Percentiles rank a stretch among this genome's conserved stretches.
Conservation (phyloP, 1,140 invertebrate species). For the Drosophila tsacasi region DNA sequence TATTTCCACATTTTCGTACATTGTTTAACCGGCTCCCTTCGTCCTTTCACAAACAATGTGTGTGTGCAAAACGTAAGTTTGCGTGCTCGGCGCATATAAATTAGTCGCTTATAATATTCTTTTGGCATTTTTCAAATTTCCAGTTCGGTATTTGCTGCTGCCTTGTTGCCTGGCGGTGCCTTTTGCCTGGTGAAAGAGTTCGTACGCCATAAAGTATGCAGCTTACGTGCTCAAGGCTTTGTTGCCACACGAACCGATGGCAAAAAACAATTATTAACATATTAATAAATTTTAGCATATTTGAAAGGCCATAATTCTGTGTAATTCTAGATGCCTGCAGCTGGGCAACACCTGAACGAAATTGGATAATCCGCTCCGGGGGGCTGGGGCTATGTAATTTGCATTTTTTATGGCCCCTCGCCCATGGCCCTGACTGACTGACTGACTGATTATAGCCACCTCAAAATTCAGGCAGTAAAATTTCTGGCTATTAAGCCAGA, state of each 20-base stretch:
- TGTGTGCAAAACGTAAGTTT: conserved; percentile 81
- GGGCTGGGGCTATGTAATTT: conserved; percentile 38
- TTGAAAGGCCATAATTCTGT: conserved; percentile 81
- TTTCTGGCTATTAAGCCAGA: conserved; percentile 13
- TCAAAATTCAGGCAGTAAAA: conserved; percentile 1
- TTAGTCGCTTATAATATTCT: conserved; percentile 84
- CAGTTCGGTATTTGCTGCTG: conserved; percentile 71
- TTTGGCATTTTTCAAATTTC: conserved; percentile 82
- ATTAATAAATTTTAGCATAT: conserved; percentile 84
- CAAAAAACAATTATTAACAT: conserved; percentile 83
- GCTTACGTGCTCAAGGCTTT: conserved; percentile 75
- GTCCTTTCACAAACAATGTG: conserved; percentile 65
- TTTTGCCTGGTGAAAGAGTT: conserved; percentile 72
- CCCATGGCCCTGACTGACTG: conserved; percentile 31
- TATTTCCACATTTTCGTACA: conserved; percentile 82
- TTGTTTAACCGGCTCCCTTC: conserved; percentile 68
- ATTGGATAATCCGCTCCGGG: conserved; percentile 62
- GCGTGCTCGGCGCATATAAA: conserved; percentile 80
- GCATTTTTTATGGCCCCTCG: conserved; percentile 21
- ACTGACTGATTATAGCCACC: conserved; percentile 24
- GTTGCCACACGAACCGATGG: conserved; percentile 22
- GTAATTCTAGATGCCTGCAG: conserved; percentile 77
- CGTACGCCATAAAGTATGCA: conserved; percentile 79
- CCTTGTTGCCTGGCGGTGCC: conserved; percentile 10
- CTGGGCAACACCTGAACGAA: conserved; percentile 70